Conservation (phyloP, 2,797 vertebrate species). For the Triplophysa bombifrons region DNA sequence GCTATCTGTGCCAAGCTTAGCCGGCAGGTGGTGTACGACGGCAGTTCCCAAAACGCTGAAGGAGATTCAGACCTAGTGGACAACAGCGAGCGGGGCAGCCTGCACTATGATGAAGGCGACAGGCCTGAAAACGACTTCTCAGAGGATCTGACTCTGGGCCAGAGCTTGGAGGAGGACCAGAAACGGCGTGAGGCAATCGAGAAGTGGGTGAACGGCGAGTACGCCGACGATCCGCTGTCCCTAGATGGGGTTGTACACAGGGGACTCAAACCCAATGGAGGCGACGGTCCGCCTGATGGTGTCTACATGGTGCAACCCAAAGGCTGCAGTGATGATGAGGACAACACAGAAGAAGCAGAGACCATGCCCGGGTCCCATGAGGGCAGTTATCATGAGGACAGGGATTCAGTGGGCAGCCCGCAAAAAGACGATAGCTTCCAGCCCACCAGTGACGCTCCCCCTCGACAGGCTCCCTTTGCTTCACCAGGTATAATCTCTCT, state of each 20-base stretch:
- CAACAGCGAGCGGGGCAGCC: slow-evolving; percentile 80
- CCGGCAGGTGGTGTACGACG: slow-evolving; percentile 95
- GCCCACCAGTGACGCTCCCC: slow-evolving; percentile 71
- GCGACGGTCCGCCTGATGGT: slow-evolving; percentile 88
- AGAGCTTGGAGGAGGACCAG: slow-evolving; percentile 94
- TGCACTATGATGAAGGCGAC: slow-evolving; percentile 75
- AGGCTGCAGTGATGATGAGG: slow-evolving; percentile 96
- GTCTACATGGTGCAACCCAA: slow-evolving; percentile 98
- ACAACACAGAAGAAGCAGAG: slow-evolving; percentile 78
- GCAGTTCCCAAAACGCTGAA: slow-evolving; percentile 82
- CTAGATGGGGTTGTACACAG: slow-evolving; percentile 69
- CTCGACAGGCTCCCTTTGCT: slow-evolving; percentile 80
- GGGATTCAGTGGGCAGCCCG: slow-evolving; percentile 79
- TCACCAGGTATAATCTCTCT: slow-evolving; percentile 74
- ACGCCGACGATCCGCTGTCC: slow-evolving; percentile 84
- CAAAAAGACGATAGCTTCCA: slow-evolving; percentile 80
- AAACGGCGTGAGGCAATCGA: slow-evolving; percentile 94
- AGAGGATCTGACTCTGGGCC: slow-evolving; percentile 78
- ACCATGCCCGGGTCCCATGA: slow-evolving; percentile 75
- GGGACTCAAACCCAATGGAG: slow-evolving; percentile 71
- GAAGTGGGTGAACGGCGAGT: slow-evolving; percentile 99
- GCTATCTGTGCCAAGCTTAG: slow-evolving; percentile 99
- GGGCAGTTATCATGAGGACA: slow-evolving; percentile 78
- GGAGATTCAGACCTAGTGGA: slow-evolving; percentile 77
- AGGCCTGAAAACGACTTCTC: slow-evolving; percentile 75